Base-by-base conservation (phyloP, 2,888 invertebrate species). In the Clunio marinus region DNA sequence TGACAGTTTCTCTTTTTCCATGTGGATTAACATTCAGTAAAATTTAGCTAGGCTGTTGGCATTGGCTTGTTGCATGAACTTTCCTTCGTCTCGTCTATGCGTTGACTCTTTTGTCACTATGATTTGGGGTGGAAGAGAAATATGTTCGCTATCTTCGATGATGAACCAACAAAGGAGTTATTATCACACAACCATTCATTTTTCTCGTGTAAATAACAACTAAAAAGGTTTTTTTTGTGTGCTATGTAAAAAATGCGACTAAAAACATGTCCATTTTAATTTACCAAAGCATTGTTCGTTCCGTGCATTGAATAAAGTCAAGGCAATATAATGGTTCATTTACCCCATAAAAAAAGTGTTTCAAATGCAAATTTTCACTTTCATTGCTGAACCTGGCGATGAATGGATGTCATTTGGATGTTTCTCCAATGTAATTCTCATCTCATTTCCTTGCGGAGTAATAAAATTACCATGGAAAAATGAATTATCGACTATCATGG, bases 401-500 rank as follows among this genome's bases (percentile, higher is more conserved):
- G 5, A 7, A 45, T 45, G 17, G 15, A 10, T 45, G 51, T 20
- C 2, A 51, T 51, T 51, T 51, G 17, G 17, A 20, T 7, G 22
- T 51, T 15, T 51, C 5, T 41, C 41, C 32, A 32, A 32, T 41
- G 41, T 13, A 15, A 8, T 4, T 51, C 22, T 51, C 17, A 3
- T 45, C 45, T 32, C 32, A 32, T 32, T 10, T 32, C 32, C 10
- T 10, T 32, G 17, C 4, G 17, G 17, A 17, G 15, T 22, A 51
- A 22, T 22, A 20, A 22, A 51, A 51, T 51, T 51, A 20, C 51
- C 17, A 4, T 51, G 22, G 17, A 51, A n/a, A 51, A 51, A 51
- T 51, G 51, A 51, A 51, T 51, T 51, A 51, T 51, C 20, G 51
- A 51, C 51, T 51, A 51, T 51, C 15, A 51, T 17, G 51, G 17